Base-by-base conservation (phyloP, 35 echinoderm and acorn worm genomes). In the Ptychodera flava region DNA sequence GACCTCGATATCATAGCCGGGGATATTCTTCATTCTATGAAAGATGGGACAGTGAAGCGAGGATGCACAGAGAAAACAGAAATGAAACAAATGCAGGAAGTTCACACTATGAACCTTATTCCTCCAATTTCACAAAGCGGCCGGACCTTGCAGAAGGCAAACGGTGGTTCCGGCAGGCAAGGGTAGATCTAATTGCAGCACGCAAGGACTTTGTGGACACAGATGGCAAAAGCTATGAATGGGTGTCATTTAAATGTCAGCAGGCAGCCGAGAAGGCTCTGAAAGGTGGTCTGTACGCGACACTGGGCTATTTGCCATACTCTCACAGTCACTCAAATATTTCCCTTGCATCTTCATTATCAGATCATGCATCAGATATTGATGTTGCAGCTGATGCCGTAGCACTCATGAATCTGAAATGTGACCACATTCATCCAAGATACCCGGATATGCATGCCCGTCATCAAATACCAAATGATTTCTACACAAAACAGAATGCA, bases 101-200 rank as follows among this genome's bases (percentile, higher is more conserved):
- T 12, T 64, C 45, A 64, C 22, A 6, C 6, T 64, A 6, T 12
- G 6, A 64, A 12, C 6, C 6, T 12, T 12, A 22, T 64, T 64
- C 29, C 1, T 84, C 82, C 12, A 36, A 36, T 1, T 29, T 29
- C 22, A 1, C 31, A 53, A 35, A 33, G 32, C 32, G 1, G 10
- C 83, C 89, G 30, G 38, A 80, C 30, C 82, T 35, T 1, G 22
- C 29, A 1, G 36, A 85, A 29, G 89, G 82, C 10, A 76, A 79
- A 35, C 33, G 84, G 36, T 90, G 83, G 89, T 79, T 79, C 31
- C 33, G 77, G 1, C 83, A 90, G 33, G 89, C 89, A n/a, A n/a
- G 37, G 22, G 83, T 80, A 38, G 82, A 90, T 36, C 37, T 90
- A 0, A 10, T n/a, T 35, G 16, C 83, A 30, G 89, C 89, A 52